Conservation (phyloP, 2,113 vertebrate species). For the Gyps fulvus region DNA sequence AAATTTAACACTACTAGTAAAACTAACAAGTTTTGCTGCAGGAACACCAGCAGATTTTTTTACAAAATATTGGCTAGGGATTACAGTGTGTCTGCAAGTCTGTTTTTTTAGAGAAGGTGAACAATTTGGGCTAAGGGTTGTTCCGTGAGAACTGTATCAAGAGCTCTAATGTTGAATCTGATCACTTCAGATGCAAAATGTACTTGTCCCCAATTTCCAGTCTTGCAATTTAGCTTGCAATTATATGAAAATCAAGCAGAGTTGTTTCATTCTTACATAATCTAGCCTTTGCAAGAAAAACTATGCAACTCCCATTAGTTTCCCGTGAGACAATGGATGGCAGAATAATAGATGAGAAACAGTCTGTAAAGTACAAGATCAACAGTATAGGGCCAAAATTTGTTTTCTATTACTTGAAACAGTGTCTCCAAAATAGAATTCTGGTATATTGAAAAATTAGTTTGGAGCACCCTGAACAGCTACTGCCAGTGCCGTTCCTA, state of each 20-base stretch:
- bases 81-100: not conserved
- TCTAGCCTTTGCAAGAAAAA: not conserved
- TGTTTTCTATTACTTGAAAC: not conserved
- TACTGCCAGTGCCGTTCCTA: not conserved
- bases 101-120: accelerated
- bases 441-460: not conserved
- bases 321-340: not conserved
- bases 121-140: not conserved
- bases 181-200: not conserved
- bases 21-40: not conserved
- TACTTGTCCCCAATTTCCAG: not conserved
- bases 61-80: not conserved
- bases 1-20: not conserved
- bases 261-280: not conserved
- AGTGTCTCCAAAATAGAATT: not conserved
- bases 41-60: not conserved
- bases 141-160: not conserved
- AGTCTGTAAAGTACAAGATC: not conserved
- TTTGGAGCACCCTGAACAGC: not conserved
- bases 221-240: not conserved
- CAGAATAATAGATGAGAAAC: not conserved
- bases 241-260: not conserved
- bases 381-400: not conserved
- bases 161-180: not conserved
- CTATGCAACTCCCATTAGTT: not conserved